A percentile compares a stretch with the other conserved stretches of the same genome.
phyloP scores from a whole-genome alignment of 2,888 invertebrate species.

The Tetranychus piercei region DNA sequence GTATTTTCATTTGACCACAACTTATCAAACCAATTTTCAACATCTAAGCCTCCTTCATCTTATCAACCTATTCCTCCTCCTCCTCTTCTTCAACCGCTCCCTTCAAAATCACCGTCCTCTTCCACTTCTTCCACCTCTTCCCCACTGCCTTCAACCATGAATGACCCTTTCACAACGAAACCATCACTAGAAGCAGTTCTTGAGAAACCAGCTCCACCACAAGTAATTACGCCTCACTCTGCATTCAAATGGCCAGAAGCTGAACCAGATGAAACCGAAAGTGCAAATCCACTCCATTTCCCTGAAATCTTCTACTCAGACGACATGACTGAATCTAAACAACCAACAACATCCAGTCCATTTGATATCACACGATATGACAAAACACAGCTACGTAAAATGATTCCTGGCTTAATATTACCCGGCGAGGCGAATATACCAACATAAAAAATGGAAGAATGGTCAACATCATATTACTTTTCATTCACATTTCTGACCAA shows the following conservation, averaged over 20 bases:
- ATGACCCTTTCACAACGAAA: background rate
- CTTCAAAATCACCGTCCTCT: background rate
- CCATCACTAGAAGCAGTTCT: background rate
- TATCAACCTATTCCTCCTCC: background rate
- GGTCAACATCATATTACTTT: too few relatives aligned
- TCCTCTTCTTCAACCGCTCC: background rate
- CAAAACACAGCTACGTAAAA: background rate
- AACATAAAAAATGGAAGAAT: too few relatives aligned
- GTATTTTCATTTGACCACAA: background rate
- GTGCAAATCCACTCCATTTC: background rate
- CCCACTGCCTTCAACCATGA: background rate
- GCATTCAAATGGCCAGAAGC: background rate
- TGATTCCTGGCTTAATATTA: background rate
- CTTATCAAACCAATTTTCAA: background rate
- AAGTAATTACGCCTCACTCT: background rate
- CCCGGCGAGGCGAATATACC: background rate
- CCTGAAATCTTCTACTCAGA: background rate
- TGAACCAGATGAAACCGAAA: background rate
- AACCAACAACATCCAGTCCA: background rate
- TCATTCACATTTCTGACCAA: too few relatives aligned
- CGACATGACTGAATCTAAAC: background rate
- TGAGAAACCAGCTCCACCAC: background rate
- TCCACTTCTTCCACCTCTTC: background rate
- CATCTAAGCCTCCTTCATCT: background rate
- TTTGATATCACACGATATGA: background rate